These are phyloP conservation scores for Steatocranus sp. DNA, from an alignment of 2,797 vertebrate species.

Conservation along the genomic window DNA sequence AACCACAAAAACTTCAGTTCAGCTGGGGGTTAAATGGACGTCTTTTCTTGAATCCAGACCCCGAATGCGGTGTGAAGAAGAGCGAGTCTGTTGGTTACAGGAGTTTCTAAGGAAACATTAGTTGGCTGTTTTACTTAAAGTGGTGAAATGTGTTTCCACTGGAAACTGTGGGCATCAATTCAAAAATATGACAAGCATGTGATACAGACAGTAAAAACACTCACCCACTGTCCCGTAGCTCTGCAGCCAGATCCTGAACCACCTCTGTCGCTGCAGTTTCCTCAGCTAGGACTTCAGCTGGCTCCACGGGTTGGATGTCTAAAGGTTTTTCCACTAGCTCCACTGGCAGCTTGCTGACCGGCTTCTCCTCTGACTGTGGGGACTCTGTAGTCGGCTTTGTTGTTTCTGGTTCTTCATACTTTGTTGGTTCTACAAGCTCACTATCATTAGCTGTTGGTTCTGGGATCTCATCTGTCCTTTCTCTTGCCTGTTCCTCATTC, in stretches of 20 bases:
- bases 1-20: constrained; percentile 4
- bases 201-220: not conserved
- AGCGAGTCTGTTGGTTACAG: not conserved
- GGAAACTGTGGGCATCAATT: not conserved
- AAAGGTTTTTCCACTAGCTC: constrained; percentile 10
- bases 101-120: not conserved
- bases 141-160: not conserved
- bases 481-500: not conserved
- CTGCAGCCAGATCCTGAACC: constrained; percentile 30
- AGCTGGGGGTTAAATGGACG: constrained; percentile 5
- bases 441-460: not conserved
- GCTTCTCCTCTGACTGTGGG: not conserved
- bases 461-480: not conserved
- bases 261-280: constrained; percentile 1
- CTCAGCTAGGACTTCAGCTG: not conserved
- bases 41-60: constrained; percentile 3
- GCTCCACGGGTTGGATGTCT: constrained; percentile 20
- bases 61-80: not conserved
- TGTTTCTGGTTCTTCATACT: constrained; percentile 20
- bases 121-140: not conserved
- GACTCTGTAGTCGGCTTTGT: constrained; percentile 1
- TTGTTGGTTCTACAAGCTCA: not conserved
- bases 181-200: not conserved
- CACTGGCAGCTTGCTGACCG: not conserved
- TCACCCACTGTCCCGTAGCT: constrained; percentile 57